These are phyloP conservation scores for Cerastoderma edule DNA, from an alignment of 2,888 invertebrate genomes.

Conservation along the genomic window DNA sequence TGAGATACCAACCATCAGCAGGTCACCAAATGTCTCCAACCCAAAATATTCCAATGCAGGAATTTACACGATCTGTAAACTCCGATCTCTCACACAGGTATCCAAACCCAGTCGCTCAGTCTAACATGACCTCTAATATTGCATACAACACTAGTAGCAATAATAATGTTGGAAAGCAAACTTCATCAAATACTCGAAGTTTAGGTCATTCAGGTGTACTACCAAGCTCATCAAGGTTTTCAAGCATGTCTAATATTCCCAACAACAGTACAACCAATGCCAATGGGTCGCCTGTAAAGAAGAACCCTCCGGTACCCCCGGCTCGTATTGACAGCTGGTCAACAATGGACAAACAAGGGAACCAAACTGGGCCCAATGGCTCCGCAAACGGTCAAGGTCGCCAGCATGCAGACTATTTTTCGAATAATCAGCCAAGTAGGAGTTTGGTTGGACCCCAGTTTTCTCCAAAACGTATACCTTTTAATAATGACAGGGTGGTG, in stretches of 20 bases:
- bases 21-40: background rate
- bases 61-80: slow-evolving; percentile 28
- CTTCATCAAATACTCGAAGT: background rate
- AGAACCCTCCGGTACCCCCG: slow-evolving; percentile 51
- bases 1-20: background rate
- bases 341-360: slow-evolving; percentile 48
- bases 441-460: background rate
- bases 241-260: background rate
- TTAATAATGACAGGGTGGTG: background rate
- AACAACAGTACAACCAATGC: background rate
- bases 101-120: background rate
- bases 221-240: background rate
- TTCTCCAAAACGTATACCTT: background rate
- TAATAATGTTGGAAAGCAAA: background rate
- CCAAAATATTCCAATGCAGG: slow-evolving; percentile 40
- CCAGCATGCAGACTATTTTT: background rate
- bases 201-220: background rate
- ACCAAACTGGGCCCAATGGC: slow-evolving; percentile 13
- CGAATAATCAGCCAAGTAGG: slow-evolving; percentile 1
- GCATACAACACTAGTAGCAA: background rate
- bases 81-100: slow-evolving; percentile 1
- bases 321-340: slow-evolving; percentile 61
- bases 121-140: background rate
- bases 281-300: slow-evolving; percentile 15
- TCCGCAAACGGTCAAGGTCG: slow-evolving; percentile 11